Evolutionary conservation across 2,797 vertebrate species (phyloP).

Genomic region (Liparis tanakae): DNA sequence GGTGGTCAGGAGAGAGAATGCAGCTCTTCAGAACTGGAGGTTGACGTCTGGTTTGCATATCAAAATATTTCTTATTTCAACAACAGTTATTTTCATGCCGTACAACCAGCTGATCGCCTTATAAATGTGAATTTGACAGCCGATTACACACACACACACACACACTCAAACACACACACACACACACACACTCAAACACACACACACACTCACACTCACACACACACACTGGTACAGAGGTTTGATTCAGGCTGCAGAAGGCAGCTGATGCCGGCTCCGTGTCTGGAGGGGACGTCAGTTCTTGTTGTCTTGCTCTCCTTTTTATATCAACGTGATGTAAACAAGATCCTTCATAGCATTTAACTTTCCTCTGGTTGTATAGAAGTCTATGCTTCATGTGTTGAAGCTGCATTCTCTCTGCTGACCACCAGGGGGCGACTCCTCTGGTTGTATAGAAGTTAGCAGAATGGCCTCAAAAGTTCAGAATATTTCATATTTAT

Average conservation of each 20-base stretch:
- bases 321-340: too few species aligned
- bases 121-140: constrained; percentile 15
- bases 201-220: constrained; percentile 22
- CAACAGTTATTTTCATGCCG: constrained; percentile 7
- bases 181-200: constrained; percentile 14
- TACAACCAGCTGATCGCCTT: neutral
- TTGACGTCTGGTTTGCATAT: too few species aligned
- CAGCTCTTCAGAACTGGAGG: too few species aligned
- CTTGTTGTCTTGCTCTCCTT: constrained; percentile 16
- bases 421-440: too few species aligned
- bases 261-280: constrained; percentile 63
- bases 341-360: too few species aligned
- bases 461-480: neutral
- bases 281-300: constrained; percentile 64
- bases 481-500: neutral
- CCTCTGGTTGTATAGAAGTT: too few species aligned
- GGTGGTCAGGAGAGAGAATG: too few species aligned
- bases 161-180: constrained; percentile 1
- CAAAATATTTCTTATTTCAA: too few species aligned
- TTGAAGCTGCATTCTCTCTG: too few species aligned
- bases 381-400: too few species aligned
- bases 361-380: too few species aligned
- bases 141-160: constrained; percentile 23
- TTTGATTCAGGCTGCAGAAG: constrained; percentile 56
- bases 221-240: constrained; percentile 52